phyloP scores from a whole-genome alignment of 2,797 vertebrate species.

The Propithecus deckenii region DNA sequence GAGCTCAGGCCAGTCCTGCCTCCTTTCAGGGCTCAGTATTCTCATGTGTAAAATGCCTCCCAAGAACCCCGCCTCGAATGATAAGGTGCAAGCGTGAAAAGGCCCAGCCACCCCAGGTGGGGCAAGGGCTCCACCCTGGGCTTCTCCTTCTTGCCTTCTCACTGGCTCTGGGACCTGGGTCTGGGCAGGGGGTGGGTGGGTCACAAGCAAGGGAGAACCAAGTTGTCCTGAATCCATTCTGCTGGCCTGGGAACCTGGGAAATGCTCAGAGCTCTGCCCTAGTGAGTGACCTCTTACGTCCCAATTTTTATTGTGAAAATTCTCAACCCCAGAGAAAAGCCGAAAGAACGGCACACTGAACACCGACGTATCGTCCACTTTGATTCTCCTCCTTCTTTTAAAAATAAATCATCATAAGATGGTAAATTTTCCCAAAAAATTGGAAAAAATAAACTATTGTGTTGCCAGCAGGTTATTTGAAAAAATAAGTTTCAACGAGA shows the following conservation, averaged over 20 bases:
- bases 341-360: neutral
- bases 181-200: rapidly evolving
- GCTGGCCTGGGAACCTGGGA: neutral
- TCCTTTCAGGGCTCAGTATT: neutral
- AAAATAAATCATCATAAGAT: neutral
- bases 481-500: neutral
- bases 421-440: neutral
- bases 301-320: neutral
- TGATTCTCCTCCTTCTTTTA: neutral
- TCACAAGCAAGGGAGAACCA: neutral
- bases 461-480: neutral
- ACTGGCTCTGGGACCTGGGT: neutral
- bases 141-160: neutral
- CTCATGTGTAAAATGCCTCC: neutral
- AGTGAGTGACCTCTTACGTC: neutral
- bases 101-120: rapidly evolving
- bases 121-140: rapidly evolving
- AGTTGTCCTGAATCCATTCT: neutral
- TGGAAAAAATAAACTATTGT: no score
- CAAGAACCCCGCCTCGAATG: neutral
- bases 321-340: neutral
- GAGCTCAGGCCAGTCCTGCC: neutral
- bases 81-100: neutral
- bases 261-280: neutral
- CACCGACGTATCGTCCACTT: neutral